Base-by-base conservation (phyloP, 2,113 vertebrate genomes). In the Lepus timidus region DNA sequence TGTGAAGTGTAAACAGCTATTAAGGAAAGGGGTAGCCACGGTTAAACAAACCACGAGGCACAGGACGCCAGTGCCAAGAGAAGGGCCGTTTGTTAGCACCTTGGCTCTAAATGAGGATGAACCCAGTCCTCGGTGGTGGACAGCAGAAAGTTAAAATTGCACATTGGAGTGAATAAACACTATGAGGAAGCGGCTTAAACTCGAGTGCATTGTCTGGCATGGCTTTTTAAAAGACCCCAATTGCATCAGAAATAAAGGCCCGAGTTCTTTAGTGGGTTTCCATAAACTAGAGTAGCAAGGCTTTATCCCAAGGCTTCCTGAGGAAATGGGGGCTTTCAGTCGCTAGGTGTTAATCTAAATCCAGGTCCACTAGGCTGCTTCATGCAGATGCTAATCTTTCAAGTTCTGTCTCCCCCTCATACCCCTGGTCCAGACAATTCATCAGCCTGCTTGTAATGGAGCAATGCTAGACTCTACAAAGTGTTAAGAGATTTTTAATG, bases 21-120 rank as follows among this genome's bases (percentile, higher is more conserved):
- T 90, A 79, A 90, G 96, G 88, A 95, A 94, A 91, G 79, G 12
- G 79, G 76, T 88, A 85, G 65, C 73, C 92, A 91, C 82, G 55
- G 75, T 80, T 90, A 95, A 96, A 82, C 64, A 93, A 88, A 87
- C 83, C 74, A 58, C 3, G 27, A 92, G 79, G 64, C 36, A 58
- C 31, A 74, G 58, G 61, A 49, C 61, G 49, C 55, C 70, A 8
- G 12, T 39, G 49, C 85, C 82, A 79, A 76, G 70, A 29, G 68
- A 88, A 95, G 82, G 85, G 49, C 68, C 82, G 8, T 85, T 58
- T 62, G 25, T 39, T 75, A 36, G 62, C 27, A 13, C 7, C 1
- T 36, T 79, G 58, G 4, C 14, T 23, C 31, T 71, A 16, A 58
- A 58, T 58, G 22, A 90, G 73, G 20, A 81, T 62, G 2, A 81